phyloP scores from a whole-genome alignment of 2,888 invertebrate species.

The Oligia latruncula region DNA sequence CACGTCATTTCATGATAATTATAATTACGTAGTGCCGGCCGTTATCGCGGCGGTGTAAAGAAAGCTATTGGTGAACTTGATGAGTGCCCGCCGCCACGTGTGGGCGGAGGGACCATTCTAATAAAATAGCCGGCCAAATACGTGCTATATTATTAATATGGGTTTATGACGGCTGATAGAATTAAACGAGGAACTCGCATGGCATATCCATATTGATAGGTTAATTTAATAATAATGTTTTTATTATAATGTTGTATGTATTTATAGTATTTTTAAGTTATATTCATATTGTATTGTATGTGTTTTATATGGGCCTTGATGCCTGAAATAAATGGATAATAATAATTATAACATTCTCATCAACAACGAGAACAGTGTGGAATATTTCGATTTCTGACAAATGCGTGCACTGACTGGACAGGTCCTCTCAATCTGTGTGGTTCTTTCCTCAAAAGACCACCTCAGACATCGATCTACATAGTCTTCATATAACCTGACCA shows the following conservation, averaged over 20 bases:
- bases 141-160: slow-evolving; percentile 34
- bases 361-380: neutral
- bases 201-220: slow-evolving; percentile 14
- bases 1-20: slow-evolving; percentile 42
- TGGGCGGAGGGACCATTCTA: slow-evolving; percentile 45
- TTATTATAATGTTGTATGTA: too few relatives aligned
- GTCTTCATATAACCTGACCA: too few relatives aligned
- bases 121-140: slow-evolving; percentile 45
- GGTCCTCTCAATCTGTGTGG: too few relatives aligned
- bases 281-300: too few relatives aligned
- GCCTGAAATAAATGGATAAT: too few relatives aligned
- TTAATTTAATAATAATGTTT: slow-evolving; percentile 9
- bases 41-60: slow-evolving; percentile 56
- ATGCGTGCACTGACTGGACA: too few relatives aligned
- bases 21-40: slow-evolving; percentile 36
- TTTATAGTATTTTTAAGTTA: too few relatives aligned
- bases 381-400: too few relatives aligned
- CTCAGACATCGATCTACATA: too few relatives aligned
- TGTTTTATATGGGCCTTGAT: too few relatives aligned
- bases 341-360: neutral
- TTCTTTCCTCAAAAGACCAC: too few relatives aligned
- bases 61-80: slow-evolving; percentile 58
- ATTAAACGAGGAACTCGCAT: slow-evolving; percentile 35
- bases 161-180: slow-evolving; percentile 29
- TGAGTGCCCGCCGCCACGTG: slow-evolving; percentile 35